Base-by-base conservation (phyloP, 1,140 invertebrate genomes). In the Lineus longissimus region DNA sequence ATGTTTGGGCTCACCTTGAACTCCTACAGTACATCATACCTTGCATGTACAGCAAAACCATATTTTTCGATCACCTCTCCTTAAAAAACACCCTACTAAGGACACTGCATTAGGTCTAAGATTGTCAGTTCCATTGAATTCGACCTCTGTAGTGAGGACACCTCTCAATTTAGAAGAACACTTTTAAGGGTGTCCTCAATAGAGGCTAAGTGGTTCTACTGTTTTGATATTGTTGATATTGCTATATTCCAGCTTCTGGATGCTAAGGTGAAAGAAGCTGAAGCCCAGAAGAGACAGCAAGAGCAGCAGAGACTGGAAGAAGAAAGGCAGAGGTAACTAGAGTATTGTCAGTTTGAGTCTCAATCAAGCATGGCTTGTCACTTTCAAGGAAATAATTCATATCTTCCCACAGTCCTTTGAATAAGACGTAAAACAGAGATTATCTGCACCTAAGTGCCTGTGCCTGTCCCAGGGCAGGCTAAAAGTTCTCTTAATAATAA, bases 261-360 rank as follows among this genome's bases (percentile, higher is more conserved):
- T 51, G 47, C 47, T 6, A 51, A 51, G 25, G 9, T 51, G 19
- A 51, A 51, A 51, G 47, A 51, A 51, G 47, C 47, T 7, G 47
- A 51, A 27, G 47, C 6, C 4, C 6, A 51, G 25, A 19, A 51
- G n/a, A 4, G 25, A 27, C 19, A 51, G n/a, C 4, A 51, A n/a
- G 47, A 51, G 9, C 19, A 7, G 25, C 47, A 23, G n/a, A 19
- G 25, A 51, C 6, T 51, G 19, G 25, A 27, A 51, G 25, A 27
- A n/a, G n/a, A 51, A 51, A 51, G 47, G n/a, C 4, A n/a, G n/a
- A 19, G n/a, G 25, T 51, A 6, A 51, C 6, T 51, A 13, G 40
- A n/a, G 25, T 51, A n/a, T n/a, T n/a, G 47, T 36, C 33, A 36
- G 15, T 36, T 4, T 36, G 25, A 19, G 11, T 43, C 11, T 43